These are phyloP conservation scores for Hydrolagus affinis DNA, from an alignment of 2,113 vertebrate genomes.

Conservation along the genomic window DNA sequence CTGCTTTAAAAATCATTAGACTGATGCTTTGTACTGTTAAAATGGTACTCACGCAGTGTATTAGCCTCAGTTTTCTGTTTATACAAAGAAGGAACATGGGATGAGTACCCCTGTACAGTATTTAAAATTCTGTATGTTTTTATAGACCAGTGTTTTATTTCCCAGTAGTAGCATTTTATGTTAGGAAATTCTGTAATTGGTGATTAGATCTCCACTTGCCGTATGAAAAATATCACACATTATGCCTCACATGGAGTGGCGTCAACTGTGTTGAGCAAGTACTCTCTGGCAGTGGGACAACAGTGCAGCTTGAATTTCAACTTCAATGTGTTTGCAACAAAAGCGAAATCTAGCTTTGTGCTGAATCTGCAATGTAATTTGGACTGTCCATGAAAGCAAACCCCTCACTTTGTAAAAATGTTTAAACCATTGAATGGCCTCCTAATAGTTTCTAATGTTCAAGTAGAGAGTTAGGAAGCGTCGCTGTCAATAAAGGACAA, in stretches of 20 bases:
- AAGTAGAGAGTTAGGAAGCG: background rate
- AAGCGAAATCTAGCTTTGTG: background rate
- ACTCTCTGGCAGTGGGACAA: background rate
- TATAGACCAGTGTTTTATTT: too few species aligned
- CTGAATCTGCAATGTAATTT: background rate
- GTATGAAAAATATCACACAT: background rate
- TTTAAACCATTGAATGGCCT: background rate
- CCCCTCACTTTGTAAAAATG: background rate
- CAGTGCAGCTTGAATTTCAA: background rate
- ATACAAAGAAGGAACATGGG: background rate
- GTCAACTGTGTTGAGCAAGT: background rate
- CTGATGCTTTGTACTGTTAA: background rate
- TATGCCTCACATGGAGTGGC: background rate
- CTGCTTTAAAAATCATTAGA: background rate
- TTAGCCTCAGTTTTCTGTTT: background rate
- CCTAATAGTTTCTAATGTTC: background rate
- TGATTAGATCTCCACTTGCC: background rate
- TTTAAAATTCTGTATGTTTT: too few species aligned
- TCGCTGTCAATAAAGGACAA: background rate
- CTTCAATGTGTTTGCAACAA: background rate
- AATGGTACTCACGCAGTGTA: background rate
- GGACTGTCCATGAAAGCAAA: background rate
- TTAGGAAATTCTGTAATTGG: background rate
- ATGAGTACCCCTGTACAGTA: too few species aligned
- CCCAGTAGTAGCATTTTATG: background rate